Conservation (phyloP, 2,888 invertebrate genomes). For the Psylliodes chrysocephalus region DNA sequence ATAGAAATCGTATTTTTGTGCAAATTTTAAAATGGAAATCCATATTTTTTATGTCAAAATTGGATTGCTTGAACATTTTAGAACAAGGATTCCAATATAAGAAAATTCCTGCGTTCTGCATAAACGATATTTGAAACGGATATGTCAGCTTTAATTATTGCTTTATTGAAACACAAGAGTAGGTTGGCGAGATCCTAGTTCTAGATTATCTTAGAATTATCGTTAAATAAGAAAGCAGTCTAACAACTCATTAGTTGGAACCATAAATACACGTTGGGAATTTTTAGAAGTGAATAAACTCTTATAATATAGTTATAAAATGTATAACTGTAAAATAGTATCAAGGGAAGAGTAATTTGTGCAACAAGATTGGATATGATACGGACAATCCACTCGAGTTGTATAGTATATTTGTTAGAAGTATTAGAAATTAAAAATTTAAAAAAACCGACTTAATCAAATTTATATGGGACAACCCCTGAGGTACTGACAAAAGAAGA, state of each 20-base stretch:
- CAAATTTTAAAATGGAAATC: too few relatives aligned
- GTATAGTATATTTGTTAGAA: too few relatives aligned
- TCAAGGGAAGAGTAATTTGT: neutral
- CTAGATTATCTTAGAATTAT: conserved; percentile 7
- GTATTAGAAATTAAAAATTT: too few relatives aligned
- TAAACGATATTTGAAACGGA: neutral
- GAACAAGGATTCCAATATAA: too few relatives aligned
- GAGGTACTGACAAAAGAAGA: too few relatives aligned
- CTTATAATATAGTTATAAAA: conserved; percentile 3
- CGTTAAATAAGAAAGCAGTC: conserved; percentile 3
- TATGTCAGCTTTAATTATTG: conserved; percentile 10
- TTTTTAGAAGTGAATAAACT: conserved; percentile 8
- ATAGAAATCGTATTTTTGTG: too few relatives aligned
- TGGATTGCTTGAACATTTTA: too few relatives aligned
- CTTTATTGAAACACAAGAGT: conserved; percentile 2
- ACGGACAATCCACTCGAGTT: too few relatives aligned
- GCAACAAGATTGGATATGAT: too few relatives aligned
- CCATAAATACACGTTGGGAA: conserved; percentile 4
- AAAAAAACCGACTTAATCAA: too few relatives aligned
- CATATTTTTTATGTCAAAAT: too few relatives aligned
- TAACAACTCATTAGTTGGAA: neutral
- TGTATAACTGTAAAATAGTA: neutral
- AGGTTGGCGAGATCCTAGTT: conserved; percentile 7
- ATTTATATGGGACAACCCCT: too few relatives aligned
- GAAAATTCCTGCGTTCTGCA: neutral